Evolutionary conservation across 2,888 invertebrate genomes (phyloP), one percentile per base, ranked within the genome.

Genomic region (Chalcis sispes): DNA sequence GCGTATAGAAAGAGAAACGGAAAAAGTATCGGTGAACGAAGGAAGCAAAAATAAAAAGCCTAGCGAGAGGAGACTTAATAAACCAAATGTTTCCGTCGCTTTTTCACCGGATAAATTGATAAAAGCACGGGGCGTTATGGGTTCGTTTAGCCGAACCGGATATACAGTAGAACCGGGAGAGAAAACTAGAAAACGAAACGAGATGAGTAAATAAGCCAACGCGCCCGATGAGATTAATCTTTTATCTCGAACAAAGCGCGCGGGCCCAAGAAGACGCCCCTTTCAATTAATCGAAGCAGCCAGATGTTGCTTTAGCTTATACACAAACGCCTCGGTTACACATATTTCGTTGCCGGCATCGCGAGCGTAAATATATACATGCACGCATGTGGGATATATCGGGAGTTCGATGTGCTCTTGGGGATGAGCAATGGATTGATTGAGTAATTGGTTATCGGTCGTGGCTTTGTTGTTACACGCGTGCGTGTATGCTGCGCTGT

Each of bases 41-140:
- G n/a, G n/a, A 27, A 20, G 46, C 8, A 18, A 15, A n/a, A 42
- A 29, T 0, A 59, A 32, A 54, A 20, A 29, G 20, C 13, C n/a
- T n/a, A 18, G 32, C 40, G n/a, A 52, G 58, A 62, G 36, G 61
- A 40, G 25, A 70, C 70, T 82, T 81, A 82, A 83, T 83, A 83
- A 83, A 83, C 82, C 80, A 82, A 82, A 84, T 81, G 80, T 83
- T 84, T 81, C 82, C 80, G 36, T 73, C 69, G 80, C 79, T 82
- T 75, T 79, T 42, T 4, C 36, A 77, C 71, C 79, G 80, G 84
- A 83, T 83, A 84, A 83, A 80, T 80, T 82, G 83, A 81, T 84
- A 83, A 84, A 82, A 82, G 82, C 82, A 72, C 70, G 79, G 79
- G 75, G 62, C 73, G 71, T 69, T 64, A 5, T 8, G 10, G 50